Evolutionary conservation across 2,113 vertebrate species (phyloP).

Genomic region (Catharus minimus): DNA sequence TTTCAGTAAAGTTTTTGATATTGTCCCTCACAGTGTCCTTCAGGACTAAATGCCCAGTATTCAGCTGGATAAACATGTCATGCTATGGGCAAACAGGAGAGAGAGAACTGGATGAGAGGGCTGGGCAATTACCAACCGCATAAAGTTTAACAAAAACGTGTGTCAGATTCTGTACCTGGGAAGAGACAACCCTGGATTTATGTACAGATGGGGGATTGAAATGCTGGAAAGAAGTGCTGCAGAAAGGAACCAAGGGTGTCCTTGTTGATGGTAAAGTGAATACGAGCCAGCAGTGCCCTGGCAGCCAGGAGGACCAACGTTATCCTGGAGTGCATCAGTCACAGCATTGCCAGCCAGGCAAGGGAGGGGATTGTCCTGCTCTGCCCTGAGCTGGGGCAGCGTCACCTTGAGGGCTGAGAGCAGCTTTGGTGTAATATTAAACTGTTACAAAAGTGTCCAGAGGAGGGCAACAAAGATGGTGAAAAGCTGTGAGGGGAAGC

Average conservation of each 20-base stretch:
- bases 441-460: not conserved
- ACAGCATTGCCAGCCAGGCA: rapidly evolving
- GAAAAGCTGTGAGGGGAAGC: rapidly evolving
- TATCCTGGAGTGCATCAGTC: not conserved
- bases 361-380: not conserved
- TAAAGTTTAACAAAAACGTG: not conserved
- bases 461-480: not conserved
- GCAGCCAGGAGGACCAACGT: rapidly evolving
- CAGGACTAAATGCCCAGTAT: not conserved
- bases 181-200: not conserved
- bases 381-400: not conserved
- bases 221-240: not conserved
- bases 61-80: not conserved
- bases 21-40: not conserved
- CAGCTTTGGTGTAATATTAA: not conserved
- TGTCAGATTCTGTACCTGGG: too few relatives aligned
- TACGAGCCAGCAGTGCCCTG: not conserved
- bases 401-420: rapidly evolving
- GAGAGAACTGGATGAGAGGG: not conserved
- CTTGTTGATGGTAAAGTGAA: rapidly evolving
- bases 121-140: not conserved
- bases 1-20: not conserved
- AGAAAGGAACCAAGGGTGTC: not conserved
- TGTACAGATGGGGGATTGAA: not conserved
- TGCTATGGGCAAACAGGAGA: not conserved